Conservation (phyloP, 2,797 vertebrate species). For the Sebastolobus altivelis region DNA sequence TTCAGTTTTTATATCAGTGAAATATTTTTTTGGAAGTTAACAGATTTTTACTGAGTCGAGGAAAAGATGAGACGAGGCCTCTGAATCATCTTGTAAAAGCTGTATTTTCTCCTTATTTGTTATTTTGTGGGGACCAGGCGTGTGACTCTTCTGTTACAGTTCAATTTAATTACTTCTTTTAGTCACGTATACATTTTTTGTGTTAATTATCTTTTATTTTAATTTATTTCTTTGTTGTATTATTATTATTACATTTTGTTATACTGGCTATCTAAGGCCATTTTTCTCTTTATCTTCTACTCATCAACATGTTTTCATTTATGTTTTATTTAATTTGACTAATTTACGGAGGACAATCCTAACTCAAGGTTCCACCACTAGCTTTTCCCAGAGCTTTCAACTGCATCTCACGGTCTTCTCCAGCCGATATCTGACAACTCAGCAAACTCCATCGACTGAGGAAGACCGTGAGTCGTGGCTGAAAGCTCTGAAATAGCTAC, state of each 20-base stretch:
- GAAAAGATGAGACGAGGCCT: conserved; percentile 1
- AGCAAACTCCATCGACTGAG: not conserved
- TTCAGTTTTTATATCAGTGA: not conserved
- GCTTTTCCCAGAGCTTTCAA: not conserved
- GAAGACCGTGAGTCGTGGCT: not conserved
- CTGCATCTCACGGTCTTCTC: not conserved
- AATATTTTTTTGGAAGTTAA: not conserved
- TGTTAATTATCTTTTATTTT: no score
- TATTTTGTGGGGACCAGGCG: not conserved
- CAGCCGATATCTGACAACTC: not conserved
- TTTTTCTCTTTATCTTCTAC: not conserved
- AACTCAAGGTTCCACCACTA: not conserved
- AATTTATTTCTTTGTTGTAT: not conserved
- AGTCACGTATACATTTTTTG: not conserved
- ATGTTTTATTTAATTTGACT: not conserved
- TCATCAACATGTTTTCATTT: not conserved
- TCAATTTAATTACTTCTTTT: not conserved
- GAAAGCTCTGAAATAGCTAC: not conserved
- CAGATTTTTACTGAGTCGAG: not conserved
- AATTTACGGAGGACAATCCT: not conserved
- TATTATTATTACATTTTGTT: not conserved
- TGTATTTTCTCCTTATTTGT: not conserved
- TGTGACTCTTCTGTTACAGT: not conserved
- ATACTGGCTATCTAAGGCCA: not conserved
- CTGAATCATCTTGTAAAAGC: not conserved